Evolutionary conservation across 2,888 invertebrate genomes (phyloP), one percentile per base, ranked within the genome.

Genomic region (Troides oblongomaculatus): DNA sequence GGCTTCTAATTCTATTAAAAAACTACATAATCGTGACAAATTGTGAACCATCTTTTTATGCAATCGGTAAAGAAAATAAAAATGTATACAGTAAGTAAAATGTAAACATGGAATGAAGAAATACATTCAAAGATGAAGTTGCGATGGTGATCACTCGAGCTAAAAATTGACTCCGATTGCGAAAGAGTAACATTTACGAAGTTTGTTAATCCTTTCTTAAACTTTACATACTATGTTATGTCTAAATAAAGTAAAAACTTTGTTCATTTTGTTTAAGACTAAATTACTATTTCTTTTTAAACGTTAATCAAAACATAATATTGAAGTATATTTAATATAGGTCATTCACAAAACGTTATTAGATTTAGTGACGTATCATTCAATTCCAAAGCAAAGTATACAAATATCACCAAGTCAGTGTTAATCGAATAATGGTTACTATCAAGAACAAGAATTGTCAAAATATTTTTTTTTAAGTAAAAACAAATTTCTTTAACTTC

Each of bases 131-230:
- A 60, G 30, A 60, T 25, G 17, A 14, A 60, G 36, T 60, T 25
- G 30, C 43, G n/a, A 61, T 39, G 10, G 36, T 43, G 61, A 43
- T 79, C 81, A 80, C 82, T 87, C 83, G 78, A 84, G 82, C 79
- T 82, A 84, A 86, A 88, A 89, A 89, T 89, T 87, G 84, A 82
- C 82, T 82, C 84, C 81, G 83, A 82, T 61, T 60, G 14, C 36
- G 61, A 39, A 21, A 61, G 61, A 6, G 39, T 43, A 61, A 61
- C 61, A n/a, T 61, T 43, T 61, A 43, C 60, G 25, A 39, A 17
- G 17, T 61, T 61, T 61, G 43, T 43, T 21, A 39, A 58, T 25
- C 57, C 21, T 23, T 23, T 23, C 23, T 58, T 58, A 14, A 58
- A 58, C 23, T 58, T 58, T 23, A 58, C 6, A 21, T 23, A 58